phyloP scores from a whole-genome alignment of 2,888 invertebrate genomes.

The Boloria euphrosyne region DNA sequence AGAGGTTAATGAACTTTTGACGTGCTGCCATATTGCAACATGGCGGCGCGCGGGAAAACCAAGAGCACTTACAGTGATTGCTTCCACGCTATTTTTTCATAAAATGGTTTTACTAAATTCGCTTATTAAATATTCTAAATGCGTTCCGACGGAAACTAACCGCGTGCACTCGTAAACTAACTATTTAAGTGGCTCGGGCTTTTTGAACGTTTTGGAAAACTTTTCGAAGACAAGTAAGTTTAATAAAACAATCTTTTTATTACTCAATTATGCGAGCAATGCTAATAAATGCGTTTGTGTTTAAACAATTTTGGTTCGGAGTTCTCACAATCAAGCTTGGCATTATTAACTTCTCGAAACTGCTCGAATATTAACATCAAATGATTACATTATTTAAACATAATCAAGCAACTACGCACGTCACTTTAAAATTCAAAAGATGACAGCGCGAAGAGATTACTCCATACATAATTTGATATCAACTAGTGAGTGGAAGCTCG shows the following conservation, averaged over 20 bases:
- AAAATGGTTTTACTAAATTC: slow-evolving; percentile 48
- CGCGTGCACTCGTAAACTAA: slow-evolving; percentile 33
- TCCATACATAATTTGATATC: no score
- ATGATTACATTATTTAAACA: no score
- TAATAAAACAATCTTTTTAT: slow-evolving; percentile 31
- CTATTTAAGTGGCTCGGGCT: slow-evolving; percentile 25
- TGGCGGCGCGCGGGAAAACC: slow-evolving; percentile 62
- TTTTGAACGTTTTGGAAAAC: slow-evolving; percentile 19
- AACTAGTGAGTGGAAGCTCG: no score
- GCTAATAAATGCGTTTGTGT: slow-evolving; percentile 13
- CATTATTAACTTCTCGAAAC: no score
- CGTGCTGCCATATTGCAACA: slow-evolving; percentile 49
- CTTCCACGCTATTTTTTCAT: slow-evolving; percentile 58
- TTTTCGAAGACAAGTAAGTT: slow-evolving; percentile 10
- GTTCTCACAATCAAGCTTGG: no score
- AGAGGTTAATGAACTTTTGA: slow-evolving; percentile 46
- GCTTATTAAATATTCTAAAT: slow-evolving; percentile 44
- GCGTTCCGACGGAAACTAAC: slow-evolving; percentile 34
- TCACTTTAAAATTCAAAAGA: no score
- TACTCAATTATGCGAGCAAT: slow-evolving; percentile 19
- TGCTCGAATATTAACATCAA: no score
- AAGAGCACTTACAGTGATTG: slow-evolving; percentile 68
- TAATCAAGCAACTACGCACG: no score
- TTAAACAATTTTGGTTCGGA: background rate
- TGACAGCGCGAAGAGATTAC: no score